Conservation (phyloP, 2,113 vertebrate genomes). For the Micromys minutus region DNA sequence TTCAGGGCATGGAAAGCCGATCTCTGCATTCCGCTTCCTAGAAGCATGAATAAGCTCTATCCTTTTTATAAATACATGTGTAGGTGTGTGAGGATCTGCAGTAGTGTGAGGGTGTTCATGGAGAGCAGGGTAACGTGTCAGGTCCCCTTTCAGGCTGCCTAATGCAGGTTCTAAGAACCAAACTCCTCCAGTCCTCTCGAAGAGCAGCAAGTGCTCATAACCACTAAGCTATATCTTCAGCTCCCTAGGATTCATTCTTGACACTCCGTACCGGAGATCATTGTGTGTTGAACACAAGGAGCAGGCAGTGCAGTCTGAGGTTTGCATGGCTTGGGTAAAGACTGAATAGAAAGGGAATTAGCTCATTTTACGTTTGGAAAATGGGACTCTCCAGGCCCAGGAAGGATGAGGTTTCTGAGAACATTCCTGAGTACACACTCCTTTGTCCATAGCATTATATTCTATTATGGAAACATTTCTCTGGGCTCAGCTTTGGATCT, state of each 20-base stretch:
- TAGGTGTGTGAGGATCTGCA: background rate
- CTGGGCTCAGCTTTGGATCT: background rate
- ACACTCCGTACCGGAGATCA: background rate
- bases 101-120: background rate
- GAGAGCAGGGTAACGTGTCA: too few species aligned
- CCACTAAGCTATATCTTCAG: background rate
- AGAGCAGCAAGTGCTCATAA: background rate
- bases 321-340: background rate
- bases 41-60: background rate
- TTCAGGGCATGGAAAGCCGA: background rate
- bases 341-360: background rate
- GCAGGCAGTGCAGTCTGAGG: background rate
- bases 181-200: background rate
- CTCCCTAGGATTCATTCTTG: too few species aligned
- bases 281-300: background rate
- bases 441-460: background rate
- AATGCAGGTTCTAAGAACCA: too few species aligned
- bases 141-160: background rate
- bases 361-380: background rate
- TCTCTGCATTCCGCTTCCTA: background rate
- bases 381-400: background rate
- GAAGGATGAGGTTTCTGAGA: background rate
- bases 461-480: background rate
- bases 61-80: too few species aligned
- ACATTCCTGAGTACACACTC: background rate